Evolutionary conservation across 2,888 invertebrate species (phyloP), one percentile per base, ranked within the genome.

Genomic region (Metacarcinus magister): DNA sequence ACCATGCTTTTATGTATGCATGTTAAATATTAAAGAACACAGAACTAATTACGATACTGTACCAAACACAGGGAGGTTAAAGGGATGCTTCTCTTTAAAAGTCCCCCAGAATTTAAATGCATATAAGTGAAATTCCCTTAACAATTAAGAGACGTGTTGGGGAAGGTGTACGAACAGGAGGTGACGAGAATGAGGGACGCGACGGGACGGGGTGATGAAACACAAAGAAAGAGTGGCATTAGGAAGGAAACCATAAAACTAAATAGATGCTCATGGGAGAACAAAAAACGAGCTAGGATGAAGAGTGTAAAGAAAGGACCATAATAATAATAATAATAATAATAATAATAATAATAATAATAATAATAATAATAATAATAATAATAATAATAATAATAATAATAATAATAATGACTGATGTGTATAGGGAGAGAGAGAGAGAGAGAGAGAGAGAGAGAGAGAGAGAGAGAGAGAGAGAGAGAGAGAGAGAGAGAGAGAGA

Each of bases 391-490:
- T 48, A 93, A 60, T 32, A 60, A 19, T 48, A 60, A 60, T 39
- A 39, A 48, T 48, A 28, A 67, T 67, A n/a, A 75, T 75, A 75
- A 75, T 75, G 23, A n/a, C 28, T 3, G 54, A 23, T 60, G 60
- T 60, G 19, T 7, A 0, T n/a, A 75, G 75, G 28, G 75, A 75
- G 75, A 75, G 75, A 93, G 93, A 75, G 54, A 75, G 54, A 48
- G n/a, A 54, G 48, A 75, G 75, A 54, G 75, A 75, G 46, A 46
- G 92, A 92, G 92, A 43, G 46, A 92, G 43, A 92, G 46, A 46
- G 75, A 54, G 54, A 75, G 54, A 54, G 48, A 48, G 32, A 48
- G 75, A 44, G 32, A 28, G 75, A 75, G 54, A 48, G 23, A 82
- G 75, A 75, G 44, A 93, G n/a, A 93, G 44, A 43, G n/a, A 46